Base-by-base conservation (phyloP, 2,113 vertebrate genomes). In the Xiphophorus couchianus region DNA sequence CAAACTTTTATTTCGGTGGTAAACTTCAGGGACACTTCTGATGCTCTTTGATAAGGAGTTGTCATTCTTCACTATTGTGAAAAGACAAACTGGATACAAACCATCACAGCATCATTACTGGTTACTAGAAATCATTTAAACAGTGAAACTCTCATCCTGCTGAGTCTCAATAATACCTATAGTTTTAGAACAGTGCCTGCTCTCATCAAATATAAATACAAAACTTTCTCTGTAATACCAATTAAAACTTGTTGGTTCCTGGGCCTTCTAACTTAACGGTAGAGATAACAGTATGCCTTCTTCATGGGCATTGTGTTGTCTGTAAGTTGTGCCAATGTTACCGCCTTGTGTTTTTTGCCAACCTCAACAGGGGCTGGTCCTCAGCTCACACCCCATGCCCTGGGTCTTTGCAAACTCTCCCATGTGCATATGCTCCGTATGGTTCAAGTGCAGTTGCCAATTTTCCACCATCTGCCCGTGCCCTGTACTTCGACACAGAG, bases 391-490 rank as follows among this genome's bases (percentile, higher is more conserved):
- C 89, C 90, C 90, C 77, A 69, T 87, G 88, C 83, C 83, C 89
- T 15, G 74, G 89, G 89, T 91, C 90, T 87, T 86, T 90, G 83
- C 89, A 90, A 92, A 94, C 91, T 90, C 91, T 86, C 87, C 87
- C 82, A 86, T 78, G 87, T 91, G 91, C 93, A 94, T 91, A 93
- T 92, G 92, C 90, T 92, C 94, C 92, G 84, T 94, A 93, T 94
- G 93, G 88, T 91, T 91, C 76, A 74, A 86, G 79, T 44, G 61
- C 84, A 44, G 63, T 72, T 69, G 93, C 93, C 93, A 93, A 91
- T 91, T 93, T 93, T 93, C 90, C 91, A 89, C 94, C 94, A 95
- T 95, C 93, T 94, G 94, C 89, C 89, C 0, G 14, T 80, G 87
- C 71, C 85, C 86, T 88, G 82, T 84, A 86, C 84, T 89, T 87